phyloP scores from a whole-genome alignment of 1,140 invertebrate species.

The Sitodiplosis mosellana region DNA sequence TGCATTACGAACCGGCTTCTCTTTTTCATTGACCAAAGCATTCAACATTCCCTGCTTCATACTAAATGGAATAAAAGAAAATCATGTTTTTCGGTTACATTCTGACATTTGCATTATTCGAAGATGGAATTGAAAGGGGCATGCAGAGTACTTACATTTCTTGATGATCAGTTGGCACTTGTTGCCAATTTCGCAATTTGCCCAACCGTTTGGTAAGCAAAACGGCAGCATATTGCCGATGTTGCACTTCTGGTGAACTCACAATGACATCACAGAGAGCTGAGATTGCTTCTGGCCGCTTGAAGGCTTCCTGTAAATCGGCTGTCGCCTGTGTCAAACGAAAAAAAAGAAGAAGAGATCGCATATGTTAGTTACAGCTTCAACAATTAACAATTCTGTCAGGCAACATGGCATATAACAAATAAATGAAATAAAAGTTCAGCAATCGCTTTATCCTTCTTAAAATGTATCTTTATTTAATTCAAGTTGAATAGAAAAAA shows the following conservation, averaged over 20 bases:
- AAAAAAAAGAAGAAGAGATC: constrained; percentile 5
- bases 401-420: no score
- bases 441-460: no score
- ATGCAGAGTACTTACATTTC: constrained; percentile 23
- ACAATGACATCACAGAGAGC: constrained; percentile 37
- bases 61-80: constrained; percentile 24
- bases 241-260: constrained; percentile 32
- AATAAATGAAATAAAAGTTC: no score
- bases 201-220: constrained; percentile 37
- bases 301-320: constrained; percentile 40
- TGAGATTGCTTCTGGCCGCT: constrained; percentile 36
- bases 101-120: constrained; percentile 4
- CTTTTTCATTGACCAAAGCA: constrained; percentile 30
- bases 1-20: constrained; percentile 39
- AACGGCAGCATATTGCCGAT: constrained; percentile 48
- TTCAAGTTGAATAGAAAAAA: no score
- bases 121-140: no score
- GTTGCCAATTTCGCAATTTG: constrained; percentile 40
- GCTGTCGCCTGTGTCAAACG: constrained; percentile 35
- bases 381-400: no score
- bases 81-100: constrained; percentile 2
- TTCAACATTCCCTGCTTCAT: constrained; percentile 36
- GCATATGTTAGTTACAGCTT: no score
- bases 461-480: no score
- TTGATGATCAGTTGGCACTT: constrained; percentile 30